Conservation (phyloP, 2,113 vertebrate species). For the Pachypanchax playfairii region DNA sequence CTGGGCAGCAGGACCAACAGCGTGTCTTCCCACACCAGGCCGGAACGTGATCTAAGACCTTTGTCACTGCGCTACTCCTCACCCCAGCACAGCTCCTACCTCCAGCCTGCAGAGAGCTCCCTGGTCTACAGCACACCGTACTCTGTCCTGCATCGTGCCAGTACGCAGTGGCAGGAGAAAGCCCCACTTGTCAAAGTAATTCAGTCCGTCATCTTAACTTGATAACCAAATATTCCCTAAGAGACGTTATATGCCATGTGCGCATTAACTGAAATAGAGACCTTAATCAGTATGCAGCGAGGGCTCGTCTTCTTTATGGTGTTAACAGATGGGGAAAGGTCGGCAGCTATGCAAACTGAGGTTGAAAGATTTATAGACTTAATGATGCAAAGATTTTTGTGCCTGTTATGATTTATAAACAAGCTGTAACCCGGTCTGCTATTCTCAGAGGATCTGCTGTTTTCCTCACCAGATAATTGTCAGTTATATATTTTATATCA, state of each 20-base stretch:
- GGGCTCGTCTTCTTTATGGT: constrained; percentile 6
- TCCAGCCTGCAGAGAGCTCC: constrained; percentile 54
- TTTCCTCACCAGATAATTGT: constrained; percentile 7
- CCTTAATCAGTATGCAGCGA: constrained; percentile 9
- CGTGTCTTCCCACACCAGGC: constrained; percentile 77
- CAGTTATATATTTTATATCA: too few species aligned
- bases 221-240: constrained; percentile 53
- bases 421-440: constrained; percentile 14
- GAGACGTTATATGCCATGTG: constrained; percentile 53
- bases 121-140: constrained; percentile 85
- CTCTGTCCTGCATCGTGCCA: constrained; percentile 27
- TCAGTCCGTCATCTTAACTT: constrained; percentile 34
- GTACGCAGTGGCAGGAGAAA: constrained; percentile 63
- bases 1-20: constrained; percentile 78
- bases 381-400: constrained; percentile 8
- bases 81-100: constrained; percentile 68
- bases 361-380: constrained; percentile 44
- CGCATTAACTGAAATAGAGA: constrained; percentile 54
- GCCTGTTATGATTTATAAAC: constrained; percentile 21
- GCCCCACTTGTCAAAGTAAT: constrained; percentile 78
- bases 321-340: constrained; percentile 35
- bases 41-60: constrained; percentile 54
- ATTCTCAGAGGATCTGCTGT: background rate
- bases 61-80: constrained; percentile 74
- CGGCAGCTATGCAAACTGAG: constrained; percentile 8